Conservation (phyloP, 1,140 invertebrate species). For the Hermetia illucens region DNA sequence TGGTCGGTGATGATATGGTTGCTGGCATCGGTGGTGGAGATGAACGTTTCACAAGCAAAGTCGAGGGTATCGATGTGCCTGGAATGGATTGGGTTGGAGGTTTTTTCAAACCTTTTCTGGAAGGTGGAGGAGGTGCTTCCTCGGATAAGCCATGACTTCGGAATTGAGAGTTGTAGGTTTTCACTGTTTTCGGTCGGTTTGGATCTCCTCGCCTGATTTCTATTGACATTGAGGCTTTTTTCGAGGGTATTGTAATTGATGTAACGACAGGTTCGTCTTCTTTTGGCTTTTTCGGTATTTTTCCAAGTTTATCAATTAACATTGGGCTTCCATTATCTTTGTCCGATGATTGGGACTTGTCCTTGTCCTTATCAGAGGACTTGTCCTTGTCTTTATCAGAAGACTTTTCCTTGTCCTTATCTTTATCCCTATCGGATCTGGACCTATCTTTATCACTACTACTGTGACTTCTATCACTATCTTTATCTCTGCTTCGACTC, state of each 20-base stretch:
- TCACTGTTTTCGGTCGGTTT: constrained; percentile 66
- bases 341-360: constrained; percentile 37
- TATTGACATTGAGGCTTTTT: constrained; percentile 65
- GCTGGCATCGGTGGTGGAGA: constrained; percentile 41
- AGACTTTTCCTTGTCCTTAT: constrained; percentile 30
- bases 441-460: constrained; percentile 15
- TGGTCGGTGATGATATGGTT: constrained; percentile 30
- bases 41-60: constrained; percentile 36
- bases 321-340: constrained; percentile 51
- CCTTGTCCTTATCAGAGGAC: constrained; percentile 23
- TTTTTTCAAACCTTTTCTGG: constrained; percentile 44
- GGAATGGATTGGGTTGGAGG: constrained; percentile 28
- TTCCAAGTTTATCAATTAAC: constrained; percentile 51
- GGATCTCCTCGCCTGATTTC: constrained; percentile 57
- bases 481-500: constrained; percentile 11
- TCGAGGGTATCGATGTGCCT: constrained; percentile 5
- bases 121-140: constrained; percentile 62
- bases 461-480: constrained; percentile 5
- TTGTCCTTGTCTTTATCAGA: constrained; percentile 12
- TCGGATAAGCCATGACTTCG: constrained; percentile 72
- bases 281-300: constrained; percentile 54
- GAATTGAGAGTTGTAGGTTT: constrained; percentile 77
- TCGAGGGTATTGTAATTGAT: constrained; percentile 33
- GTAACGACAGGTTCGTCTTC: constrained; percentile 13
- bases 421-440: constrained; percentile 28